Conservation (phyloP, 2,113 vertebrate genomes). For the Trematocara stigmaticum region DNA sequence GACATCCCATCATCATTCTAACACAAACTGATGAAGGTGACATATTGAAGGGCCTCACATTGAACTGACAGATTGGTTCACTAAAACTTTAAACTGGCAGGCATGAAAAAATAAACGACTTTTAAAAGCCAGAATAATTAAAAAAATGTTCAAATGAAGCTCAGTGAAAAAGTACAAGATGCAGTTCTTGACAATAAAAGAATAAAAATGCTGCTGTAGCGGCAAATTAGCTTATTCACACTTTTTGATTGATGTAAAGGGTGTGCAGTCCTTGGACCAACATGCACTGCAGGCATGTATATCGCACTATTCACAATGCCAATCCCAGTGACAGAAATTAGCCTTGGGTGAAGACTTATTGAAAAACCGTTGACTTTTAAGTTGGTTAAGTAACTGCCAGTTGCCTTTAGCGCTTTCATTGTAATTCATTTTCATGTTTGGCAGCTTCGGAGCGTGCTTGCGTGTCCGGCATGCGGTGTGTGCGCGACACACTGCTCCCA, state of each 20-base stretch:
- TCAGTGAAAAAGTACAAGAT: neutral
- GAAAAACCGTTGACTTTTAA: slow-evolving; percentile 74
- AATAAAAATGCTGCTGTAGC: neutral
- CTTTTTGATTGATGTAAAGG: neutral
- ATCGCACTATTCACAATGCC: slow-evolving; percentile 1
- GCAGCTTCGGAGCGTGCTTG: neutral
- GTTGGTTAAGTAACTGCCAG: slow-evolving; percentile 63
- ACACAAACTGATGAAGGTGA: slow-evolving; percentile 55
- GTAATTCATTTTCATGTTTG: slow-evolving; percentile 26
- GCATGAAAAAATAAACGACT: neutral
- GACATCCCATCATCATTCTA: slow-evolving; percentile 55
- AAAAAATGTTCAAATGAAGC: neutral
- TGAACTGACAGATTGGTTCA: slow-evolving; percentile 50
- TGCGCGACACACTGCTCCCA: neutral
- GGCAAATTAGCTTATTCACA: neutral
- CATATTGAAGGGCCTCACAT: slow-evolving; percentile 25
- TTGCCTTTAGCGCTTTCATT: slow-evolving; percentile 56
- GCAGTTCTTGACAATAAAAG: neutral
- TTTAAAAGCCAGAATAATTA: slow-evolving; percentile 9
- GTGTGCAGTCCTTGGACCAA: neutral
- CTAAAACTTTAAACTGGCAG: slow-evolving; percentile 5
- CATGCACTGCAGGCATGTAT: slow-evolving; percentile 23
- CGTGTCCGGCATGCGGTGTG: neutral
- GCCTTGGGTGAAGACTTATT: slow-evolving; percentile 67
- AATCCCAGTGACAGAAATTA: slow-evolving; percentile 50